phyloP scores from a whole-genome alignment of 2,113 vertebrate species.

The Chauna torquata region DNA sequence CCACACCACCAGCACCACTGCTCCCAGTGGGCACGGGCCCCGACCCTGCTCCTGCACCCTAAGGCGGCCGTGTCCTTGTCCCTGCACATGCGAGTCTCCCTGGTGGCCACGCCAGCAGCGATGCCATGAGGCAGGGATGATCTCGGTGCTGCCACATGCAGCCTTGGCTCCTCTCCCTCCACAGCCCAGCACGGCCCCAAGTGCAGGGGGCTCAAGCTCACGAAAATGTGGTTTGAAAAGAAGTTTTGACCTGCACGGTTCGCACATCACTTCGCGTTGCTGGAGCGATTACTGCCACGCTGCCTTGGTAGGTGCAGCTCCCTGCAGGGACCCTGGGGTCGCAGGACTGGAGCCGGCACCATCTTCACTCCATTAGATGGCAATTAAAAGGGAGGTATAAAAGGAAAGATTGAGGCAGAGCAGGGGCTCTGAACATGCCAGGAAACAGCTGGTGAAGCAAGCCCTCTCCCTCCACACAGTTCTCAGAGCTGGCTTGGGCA shows the following conservation, averaged over 20 bases:
- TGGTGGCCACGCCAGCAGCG: rapidly evolving
- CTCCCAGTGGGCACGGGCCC: rapidly evolving
- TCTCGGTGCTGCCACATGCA: background rate
- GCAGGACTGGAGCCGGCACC: background rate
- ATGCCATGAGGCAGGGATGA: rapidly evolving
- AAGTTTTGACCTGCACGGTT: background rate
- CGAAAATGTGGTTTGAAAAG: background rate
- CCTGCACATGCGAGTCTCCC: rapidly evolving
- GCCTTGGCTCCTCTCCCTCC: background rate
- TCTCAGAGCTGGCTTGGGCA: background rate
- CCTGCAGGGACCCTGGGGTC: background rate
- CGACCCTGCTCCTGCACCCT: background rate
- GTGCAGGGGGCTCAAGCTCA: background rate
- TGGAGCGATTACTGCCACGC: background rate
- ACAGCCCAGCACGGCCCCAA: background rate
- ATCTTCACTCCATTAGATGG: rapidly evolving
- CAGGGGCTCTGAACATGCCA: background rate
- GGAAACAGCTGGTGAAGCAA: background rate
- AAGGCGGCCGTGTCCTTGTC: background rate
- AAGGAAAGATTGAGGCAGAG: background rate
- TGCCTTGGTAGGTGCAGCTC: background rate
- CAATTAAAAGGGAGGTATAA: background rate
- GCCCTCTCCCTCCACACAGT: background rate
- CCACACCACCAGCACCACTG: background rate
- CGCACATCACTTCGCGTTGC: background rate